A percentile compares a stretch with the other conserved stretches of the same genome.
These are phyloP conservation scores for Lampris incognitus DNA, from an alignment of 2,113 vertebrate species.

Conservation along the genomic window DNA sequence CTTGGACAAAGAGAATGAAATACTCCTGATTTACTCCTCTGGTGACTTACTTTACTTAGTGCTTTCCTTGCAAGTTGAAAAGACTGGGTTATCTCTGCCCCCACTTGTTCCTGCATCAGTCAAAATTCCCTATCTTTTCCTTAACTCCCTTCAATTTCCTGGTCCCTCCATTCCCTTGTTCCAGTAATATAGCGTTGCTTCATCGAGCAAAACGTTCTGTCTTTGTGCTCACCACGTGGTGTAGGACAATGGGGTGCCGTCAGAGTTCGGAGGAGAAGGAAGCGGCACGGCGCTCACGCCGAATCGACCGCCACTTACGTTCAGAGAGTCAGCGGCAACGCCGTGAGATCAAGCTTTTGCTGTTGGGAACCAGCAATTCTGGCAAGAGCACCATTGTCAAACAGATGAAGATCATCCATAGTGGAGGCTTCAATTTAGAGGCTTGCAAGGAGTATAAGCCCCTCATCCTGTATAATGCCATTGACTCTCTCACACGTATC, in stretches of 20 bases:
- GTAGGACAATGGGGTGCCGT: constrained; percentile 96
- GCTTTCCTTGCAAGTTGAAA: constrained; percentile 34
- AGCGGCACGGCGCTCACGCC: constrained; percentile 95
- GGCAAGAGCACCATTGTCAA: constrained; percentile 99
- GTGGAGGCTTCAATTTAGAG: constrained; percentile 96
- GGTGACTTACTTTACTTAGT: constrained; percentile 45
- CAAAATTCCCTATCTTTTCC: constrained; percentile 25
- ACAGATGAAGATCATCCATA: constrained; percentile 99
- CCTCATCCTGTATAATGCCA: constrained; percentile 98
- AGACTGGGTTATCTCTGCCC: constrained; percentile 19
- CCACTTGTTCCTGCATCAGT: constrained; percentile 1
- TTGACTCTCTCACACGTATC: constrained; percentile 98
- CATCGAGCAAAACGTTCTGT: constrained; percentile 74
- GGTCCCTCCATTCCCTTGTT: constrained; percentile 34
- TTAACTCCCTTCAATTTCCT: constrained; percentile 6
- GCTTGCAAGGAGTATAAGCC: constrained; percentile 99
- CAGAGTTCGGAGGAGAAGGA: constrained; percentile 99
- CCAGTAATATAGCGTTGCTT: constrained; percentile 53
- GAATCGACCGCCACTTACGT: constrained; percentile 98
- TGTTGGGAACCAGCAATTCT: constrained; percentile 98
- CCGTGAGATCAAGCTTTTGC: constrained; percentile 96
- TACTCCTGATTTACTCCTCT: constrained; percentile 60
- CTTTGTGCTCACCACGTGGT: constrained; percentile 74
- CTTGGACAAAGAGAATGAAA: constrained; percentile 68
- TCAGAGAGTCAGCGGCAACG: constrained; percentile 97